A percentile compares a stretch with the other conserved stretches of the same genome.
Evolutionary conservation across 2,113 vertebrate species (phyloP).

Genomic region (Colossoma macropomum): DNA sequence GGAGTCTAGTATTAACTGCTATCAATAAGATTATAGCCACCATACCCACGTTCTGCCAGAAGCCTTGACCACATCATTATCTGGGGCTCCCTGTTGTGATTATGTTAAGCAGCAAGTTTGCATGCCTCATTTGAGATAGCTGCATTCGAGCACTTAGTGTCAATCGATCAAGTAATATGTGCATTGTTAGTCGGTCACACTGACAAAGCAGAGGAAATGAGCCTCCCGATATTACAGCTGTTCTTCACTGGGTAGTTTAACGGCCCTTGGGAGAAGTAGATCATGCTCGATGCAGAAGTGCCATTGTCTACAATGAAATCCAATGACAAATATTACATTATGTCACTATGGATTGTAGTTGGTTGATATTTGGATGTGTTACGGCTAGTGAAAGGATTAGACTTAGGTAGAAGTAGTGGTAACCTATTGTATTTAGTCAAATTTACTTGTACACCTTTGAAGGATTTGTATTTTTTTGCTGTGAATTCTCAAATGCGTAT

Average conservation of each 20-base stretch:
- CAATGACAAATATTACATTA: not conserved
- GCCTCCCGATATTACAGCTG: not conserved
- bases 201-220: conserved; percentile 2
- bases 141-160: not conserved
- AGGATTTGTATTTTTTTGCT: too few relatives aligned
- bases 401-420: too few relatives aligned
- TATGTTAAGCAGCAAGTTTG: not conserved
- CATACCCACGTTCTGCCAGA: conserved; percentile 1
- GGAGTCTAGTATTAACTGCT: conserved; percentile 17
- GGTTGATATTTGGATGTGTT: not conserved
- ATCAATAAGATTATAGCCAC: conserved; percentile 40
- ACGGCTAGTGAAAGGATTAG: not conserved
- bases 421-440: too few relatives aligned
- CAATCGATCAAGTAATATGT: not conserved
- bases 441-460: not conserved
- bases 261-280: not conserved
- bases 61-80: conserved; percentile 46
- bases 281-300: not conserved
- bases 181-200: not conserved
- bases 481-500: too few relatives aligned
- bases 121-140: not conserved
- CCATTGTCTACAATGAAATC: not conserved
- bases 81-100: conserved; percentile 12
- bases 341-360: not conserved
- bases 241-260: not conserved